A percentile compares a stretch with the other conserved stretches of the same genome.
phyloP scores from a whole-genome alignment of 2,113 vertebrate species.

The Ciconia stormi region DNA sequence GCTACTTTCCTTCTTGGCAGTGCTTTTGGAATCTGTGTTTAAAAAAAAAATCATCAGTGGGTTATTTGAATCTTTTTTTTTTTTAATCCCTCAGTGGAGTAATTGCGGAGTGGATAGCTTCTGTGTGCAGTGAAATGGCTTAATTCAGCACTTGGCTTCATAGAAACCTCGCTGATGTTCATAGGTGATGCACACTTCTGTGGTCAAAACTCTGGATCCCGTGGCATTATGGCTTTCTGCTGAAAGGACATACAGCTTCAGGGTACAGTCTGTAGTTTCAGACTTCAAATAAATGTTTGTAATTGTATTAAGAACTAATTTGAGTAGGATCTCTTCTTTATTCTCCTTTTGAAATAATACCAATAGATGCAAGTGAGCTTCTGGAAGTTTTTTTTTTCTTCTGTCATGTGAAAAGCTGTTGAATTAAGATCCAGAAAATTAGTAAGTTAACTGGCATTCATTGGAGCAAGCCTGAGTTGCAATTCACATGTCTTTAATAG shows the following conservation, averaged over 20 bases:
- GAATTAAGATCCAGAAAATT: background rate
- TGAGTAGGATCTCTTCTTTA: background rate
- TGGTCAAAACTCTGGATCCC: background rate
- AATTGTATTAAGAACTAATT: background rate
- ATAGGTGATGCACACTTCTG: background rate
- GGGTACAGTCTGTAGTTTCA: background rate
- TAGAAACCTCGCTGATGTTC: background rate
- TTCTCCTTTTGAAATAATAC: background rate
- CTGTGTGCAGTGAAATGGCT: background rate
- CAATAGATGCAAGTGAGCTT: background rate
- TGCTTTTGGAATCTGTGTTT: constrained; percentile 7
- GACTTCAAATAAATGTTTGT: background rate
- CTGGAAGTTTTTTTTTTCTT: background rate
- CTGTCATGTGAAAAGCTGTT: background rate
- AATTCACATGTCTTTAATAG: background rate
- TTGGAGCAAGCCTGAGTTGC: background rate
- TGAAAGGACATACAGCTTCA: background rate
- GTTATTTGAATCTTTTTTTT: background rate
- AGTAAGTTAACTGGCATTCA: background rate
- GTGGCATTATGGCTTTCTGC: background rate
- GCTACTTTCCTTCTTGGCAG: background rate
- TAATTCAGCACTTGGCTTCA: background rate
- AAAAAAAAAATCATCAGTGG: background rate
- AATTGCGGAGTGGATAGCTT: background rate
- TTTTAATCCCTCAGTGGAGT: background rate